A percentile compares a stretch with the other conserved stretches of the same genome.
phyloP scores from a whole-genome alignment of 2,113 vertebrate genomes.

The Ancistrus triradiatus region DNA sequence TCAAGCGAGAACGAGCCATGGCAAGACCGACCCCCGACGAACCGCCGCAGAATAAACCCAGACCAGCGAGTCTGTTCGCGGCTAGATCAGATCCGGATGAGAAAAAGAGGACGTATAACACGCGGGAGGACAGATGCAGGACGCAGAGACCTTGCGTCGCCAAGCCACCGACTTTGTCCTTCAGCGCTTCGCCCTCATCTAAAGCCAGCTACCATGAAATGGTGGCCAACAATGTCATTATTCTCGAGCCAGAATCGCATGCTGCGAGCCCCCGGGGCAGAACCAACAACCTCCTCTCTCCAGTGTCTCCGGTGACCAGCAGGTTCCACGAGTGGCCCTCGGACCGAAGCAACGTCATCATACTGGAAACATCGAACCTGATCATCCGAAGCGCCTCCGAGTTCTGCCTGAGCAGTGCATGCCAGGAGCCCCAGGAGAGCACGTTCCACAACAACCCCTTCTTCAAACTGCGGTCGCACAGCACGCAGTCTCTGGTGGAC shows the following conservation, averaged over 20 bases:
- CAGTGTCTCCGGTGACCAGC: slow-evolving; percentile 26
- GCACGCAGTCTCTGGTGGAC: slow-evolving; percentile 70
- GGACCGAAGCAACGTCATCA: slow-evolving; percentile 66
- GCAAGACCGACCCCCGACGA: slow-evolving; percentile 59
- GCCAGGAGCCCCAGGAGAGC: slow-evolving; percentile 65
- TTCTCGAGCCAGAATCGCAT: slow-evolving; percentile 61
- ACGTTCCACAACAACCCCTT: slow-evolving; percentile 74
- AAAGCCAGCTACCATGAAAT: slow-evolving; percentile 59
- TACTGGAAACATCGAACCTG: slow-evolving; percentile 68
- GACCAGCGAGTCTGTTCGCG: slow-evolving; percentile 25
- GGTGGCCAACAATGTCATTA: slow-evolving; percentile 64
- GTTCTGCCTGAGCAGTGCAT: slow-evolving; percentile 64
- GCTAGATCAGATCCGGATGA: slow-evolving; percentile 41
- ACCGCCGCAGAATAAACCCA: slow-evolving; percentile 49
- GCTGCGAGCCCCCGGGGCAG: slow-evolving; percentile 34
- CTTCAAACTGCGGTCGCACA: slow-evolving; percentile 73
- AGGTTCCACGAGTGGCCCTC: slow-evolving; percentile 54
- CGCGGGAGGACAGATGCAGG: slow-evolving; percentile 48
- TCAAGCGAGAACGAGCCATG: slow-evolving; percentile 60
- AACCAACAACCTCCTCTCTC: slow-evolving; percentile 37
- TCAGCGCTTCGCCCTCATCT: slow-evolving; percentile 60
- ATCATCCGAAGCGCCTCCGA: slow-evolving; percentile 72
- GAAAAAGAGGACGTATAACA: slow-evolving; percentile 47
- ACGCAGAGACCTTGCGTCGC: slow-evolving; percentile 61
- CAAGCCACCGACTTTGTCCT: slow-evolving; percentile 66